A percentile compares a stretch with the other conserved stretches of the same genome.
phyloP scores from a whole-genome alignment of 2,888 invertebrate species.

The Limnephilus rhombicus region DNA sequence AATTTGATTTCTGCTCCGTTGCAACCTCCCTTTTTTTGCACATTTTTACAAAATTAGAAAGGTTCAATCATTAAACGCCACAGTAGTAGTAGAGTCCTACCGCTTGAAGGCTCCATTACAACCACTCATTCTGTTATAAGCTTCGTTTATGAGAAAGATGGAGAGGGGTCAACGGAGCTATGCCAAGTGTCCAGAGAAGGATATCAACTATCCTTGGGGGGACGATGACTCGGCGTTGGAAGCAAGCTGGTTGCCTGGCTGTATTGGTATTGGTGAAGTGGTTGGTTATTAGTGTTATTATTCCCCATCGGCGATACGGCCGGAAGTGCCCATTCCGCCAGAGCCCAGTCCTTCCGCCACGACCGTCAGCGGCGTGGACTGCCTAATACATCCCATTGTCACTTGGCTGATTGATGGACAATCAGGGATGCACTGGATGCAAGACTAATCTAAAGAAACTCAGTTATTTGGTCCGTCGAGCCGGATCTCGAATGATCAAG shows the following conservation, averaged over 20 bases:
- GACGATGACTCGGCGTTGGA: conserved; percentile 28
- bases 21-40: too few relatives aligned
- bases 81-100: neutral
- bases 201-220: neutral
- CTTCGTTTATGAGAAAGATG: neutral
- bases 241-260: neutral
- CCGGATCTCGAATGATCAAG: too few relatives aligned
- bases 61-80: too few relatives aligned
- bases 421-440: conserved; percentile 3
- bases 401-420: conserved; percentile 20
- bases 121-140: neutral
- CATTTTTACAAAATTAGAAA: too few relatives aligned
- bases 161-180: neutral
- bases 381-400: conserved; percentile 35
- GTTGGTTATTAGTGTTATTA: conserved; percentile 12
- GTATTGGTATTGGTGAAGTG: neutral
- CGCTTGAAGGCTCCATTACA: neutral
- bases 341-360: conserved; percentile 32
- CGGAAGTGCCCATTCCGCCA: conserved; percentile 38
- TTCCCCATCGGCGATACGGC: conserved; percentile 37
- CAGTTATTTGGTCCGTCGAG: too few relatives aligned
- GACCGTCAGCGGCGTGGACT: conserved; percentile 28
- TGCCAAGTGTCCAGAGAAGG: neutral
- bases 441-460: neutral
- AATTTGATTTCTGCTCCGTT: too few relatives aligned